Conservation (phyloP, 1,140 invertebrate genomes). For the Cherax quadricarinatus region DNA sequence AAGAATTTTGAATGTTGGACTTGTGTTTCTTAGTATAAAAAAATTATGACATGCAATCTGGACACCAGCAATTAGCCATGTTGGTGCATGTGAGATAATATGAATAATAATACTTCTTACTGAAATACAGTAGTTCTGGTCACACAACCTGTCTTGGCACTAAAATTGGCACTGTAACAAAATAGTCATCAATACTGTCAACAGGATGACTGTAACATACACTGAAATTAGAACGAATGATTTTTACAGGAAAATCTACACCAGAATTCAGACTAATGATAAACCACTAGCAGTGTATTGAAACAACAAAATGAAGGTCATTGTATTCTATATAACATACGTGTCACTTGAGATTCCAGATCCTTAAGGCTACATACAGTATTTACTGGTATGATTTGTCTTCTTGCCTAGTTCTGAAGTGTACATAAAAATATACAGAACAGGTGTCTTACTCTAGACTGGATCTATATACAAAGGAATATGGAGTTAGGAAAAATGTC, state of each 20-base stretch:
- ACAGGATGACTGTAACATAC: conserved; percentile 13
- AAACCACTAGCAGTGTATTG: conserved; percentile 11
- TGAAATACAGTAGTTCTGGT: neutral
- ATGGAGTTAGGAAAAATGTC: conserved; percentile 58
- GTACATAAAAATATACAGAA: conserved; percentile 70
- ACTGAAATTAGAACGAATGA: conserved; percentile 10
- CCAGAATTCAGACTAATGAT: neutral
- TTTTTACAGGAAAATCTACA: neutral
- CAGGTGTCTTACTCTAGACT: conserved; percentile 61
- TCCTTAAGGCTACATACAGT: conserved; percentile 61
- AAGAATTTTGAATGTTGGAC: neutral
- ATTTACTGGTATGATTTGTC: conserved; percentile 68
- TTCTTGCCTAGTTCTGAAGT: conserved; percentile 61
- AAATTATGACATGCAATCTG: neutral
- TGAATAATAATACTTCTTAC: conserved; percentile 12
- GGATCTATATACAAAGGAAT: conserved; percentile 67
- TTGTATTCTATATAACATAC: neutral
- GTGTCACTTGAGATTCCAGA: conserved; percentile 65
- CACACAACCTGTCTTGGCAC: conserved; percentile 53
- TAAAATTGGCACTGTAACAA: conserved; percentile 64
- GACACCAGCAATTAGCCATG: neutral
- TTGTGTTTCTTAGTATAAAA: neutral
- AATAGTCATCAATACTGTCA: conserved; percentile 12
- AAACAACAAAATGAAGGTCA: conserved; percentile 5
- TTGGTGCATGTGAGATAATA: neutral